These are phyloP conservation scores for Ornithoptera alexandrae DNA, from an alignment of 2,888 invertebrate species.

Conservation along the genomic window DNA sequence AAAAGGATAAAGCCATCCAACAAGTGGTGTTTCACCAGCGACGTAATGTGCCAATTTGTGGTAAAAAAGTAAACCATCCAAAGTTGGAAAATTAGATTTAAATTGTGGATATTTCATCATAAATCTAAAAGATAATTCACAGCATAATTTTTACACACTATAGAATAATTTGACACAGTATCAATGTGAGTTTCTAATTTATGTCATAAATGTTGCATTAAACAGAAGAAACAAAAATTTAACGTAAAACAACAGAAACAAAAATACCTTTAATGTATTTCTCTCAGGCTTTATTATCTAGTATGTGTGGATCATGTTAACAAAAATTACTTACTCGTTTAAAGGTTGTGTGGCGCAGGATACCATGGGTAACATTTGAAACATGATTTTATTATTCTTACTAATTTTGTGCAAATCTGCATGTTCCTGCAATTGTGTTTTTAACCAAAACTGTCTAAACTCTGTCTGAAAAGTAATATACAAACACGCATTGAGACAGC, in stretches of 20 bases:
- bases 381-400: slow-evolving; percentile 62
- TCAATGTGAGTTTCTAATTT: too few relatives aligned
- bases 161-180: too few relatives aligned
- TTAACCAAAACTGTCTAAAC: slow-evolving; percentile 92
- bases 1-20: slow-evolving; percentile 94
- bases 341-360: slow-evolving; percentile 71
- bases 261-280: too few relatives aligned
- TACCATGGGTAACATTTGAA: slow-evolving; percentile 73
- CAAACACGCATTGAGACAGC: background rate
- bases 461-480: slow-evolving; percentile 80
- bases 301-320: background rate
- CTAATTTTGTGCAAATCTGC: slow-evolving; percentile 57
- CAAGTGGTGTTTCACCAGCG: slow-evolving; percentile 90
- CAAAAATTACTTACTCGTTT: slow-evolving; percentile 36
- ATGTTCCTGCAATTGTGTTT: slow-evolving; percentile 85
- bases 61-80: slow-evolving; percentile 96
- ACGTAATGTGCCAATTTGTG: slow-evolving; percentile 90
- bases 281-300: too few relatives aligned
- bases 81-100: slow-evolving; percentile 59
- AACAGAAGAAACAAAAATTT: too few relatives aligned
- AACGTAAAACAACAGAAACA: too few relatives aligned
- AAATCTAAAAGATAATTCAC: slow-evolving; percentile 47
- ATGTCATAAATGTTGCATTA: too few relatives aligned
- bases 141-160: background rate
- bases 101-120: slow-evolving; percentile 60